These are phyloP conservation scores for Charanyca ferruginea DNA, from an alignment of 2,888 invertebrate species.

Conservation along the genomic window DNA sequence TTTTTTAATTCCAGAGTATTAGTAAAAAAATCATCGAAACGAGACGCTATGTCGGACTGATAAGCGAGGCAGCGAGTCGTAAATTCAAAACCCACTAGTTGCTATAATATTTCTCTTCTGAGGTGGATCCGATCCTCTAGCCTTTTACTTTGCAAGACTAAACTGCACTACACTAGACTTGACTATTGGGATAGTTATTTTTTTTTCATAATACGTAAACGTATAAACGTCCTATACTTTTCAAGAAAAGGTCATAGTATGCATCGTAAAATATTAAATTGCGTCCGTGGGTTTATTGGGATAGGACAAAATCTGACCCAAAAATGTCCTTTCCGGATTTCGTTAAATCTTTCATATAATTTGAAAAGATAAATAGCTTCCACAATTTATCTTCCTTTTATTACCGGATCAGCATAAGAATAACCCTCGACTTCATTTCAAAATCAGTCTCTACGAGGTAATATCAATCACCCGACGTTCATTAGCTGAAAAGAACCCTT, in stretches of 20 bases:
- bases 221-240: no score
- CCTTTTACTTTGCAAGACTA: not conserved
- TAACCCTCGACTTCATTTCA: conserved; percentile 54
- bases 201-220: conserved; percentile 9
- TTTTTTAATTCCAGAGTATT: not conserved
- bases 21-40: not conserved
- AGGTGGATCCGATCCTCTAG: not conserved
- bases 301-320: conserved; percentile 38
- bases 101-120: conserved; percentile 4
- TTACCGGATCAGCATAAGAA: conserved; percentile 47
- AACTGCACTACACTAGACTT: no score
- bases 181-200: no score
- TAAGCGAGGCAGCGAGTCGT: not conserved
- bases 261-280: conserved; percentile 30
- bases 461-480: conserved; percentile 68
- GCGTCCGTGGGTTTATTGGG: conserved; percentile 30
- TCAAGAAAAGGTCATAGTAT: no score
- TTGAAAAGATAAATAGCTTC: conserved; percentile 46
- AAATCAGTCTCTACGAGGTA: conserved; percentile 50
- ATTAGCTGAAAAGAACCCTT: conserved; percentile 70
- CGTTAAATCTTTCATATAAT: conserved; percentile 32
- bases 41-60: not conserved
- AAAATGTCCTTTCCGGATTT: conserved; percentile 35
- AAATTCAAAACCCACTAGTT: not conserved
- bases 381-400: conserved; percentile 53